Conservation (phyloP, 1,140 invertebrate genomes). For the Trichoplusia ni region DNA sequence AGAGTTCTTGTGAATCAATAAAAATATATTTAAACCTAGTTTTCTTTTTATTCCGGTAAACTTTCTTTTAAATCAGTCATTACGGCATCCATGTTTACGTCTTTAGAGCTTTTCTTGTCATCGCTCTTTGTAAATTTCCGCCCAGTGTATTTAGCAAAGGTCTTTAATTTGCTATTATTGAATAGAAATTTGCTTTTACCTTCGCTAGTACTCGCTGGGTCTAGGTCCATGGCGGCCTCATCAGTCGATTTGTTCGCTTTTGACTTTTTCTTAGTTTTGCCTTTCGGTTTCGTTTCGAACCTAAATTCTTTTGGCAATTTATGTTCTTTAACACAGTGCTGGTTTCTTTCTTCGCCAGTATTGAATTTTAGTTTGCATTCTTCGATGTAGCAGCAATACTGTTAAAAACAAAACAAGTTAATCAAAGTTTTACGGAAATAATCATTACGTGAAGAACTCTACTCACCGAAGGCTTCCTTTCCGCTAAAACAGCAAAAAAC, state of each 20-base stretch:
- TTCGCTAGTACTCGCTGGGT: constrained; percentile 28
- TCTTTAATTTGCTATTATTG: constrained; percentile 62
- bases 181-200: constrained; percentile 57
- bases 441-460: neutral
- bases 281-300: constrained; percentile 74
- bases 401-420: no score
- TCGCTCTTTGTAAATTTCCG: constrained; percentile 62
- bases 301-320: constrained; percentile 86
- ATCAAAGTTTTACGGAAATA: no score
- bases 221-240: constrained; percentile 53
- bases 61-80: constrained; percentile 67
- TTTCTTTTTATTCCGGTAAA: constrained; percentile 54
- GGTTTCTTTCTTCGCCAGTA: constrained; percentile 79
- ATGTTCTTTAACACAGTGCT: constrained; percentile 84
- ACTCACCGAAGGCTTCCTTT: constrained; percentile 84
- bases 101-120: constrained; percentile 24
- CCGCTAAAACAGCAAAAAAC: constrained; percentile 84
- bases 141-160: constrained; percentile 56
- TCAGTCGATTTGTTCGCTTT: constrained; percentile 27
- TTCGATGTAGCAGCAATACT: constrained; percentile 86
- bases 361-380: constrained; percentile 83
- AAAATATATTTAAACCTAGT: neutral
- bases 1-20: neutral
- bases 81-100: constrained; percentile 61
- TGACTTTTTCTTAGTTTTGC: constrained; percentile 37